A percentile compares a stretch with the other conserved stretches of the same genome.
Conservation (phyloP, 2,113 vertebrate genomes). For the Herpetotheres cachinnans region DNA sequence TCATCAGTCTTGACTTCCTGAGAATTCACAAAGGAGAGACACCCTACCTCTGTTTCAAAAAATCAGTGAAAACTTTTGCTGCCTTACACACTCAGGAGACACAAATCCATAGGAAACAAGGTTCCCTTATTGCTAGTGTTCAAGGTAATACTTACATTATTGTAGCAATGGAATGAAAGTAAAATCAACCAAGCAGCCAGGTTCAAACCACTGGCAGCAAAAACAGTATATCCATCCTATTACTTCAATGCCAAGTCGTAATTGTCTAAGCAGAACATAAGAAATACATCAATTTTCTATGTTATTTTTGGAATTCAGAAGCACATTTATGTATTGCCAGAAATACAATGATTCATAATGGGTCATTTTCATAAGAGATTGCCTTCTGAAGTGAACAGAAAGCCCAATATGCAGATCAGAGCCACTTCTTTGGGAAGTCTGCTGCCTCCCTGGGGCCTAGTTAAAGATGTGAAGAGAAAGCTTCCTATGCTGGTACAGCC, state of each 20-base stretch:
- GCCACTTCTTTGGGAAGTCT: too few relatives aligned
- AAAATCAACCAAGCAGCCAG: background rate
- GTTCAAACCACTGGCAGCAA: background rate
- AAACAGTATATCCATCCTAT: background rate
- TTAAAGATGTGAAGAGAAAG: too few relatives aligned
- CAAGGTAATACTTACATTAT: background rate
- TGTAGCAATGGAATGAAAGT: background rate
- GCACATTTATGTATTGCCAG: background rate
- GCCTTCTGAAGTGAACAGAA: too few relatives aligned
- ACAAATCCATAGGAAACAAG: background rate
- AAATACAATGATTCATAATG: background rate
- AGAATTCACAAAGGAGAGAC: background rate
- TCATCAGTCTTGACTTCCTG: background rate
- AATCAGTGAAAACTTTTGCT: background rate
- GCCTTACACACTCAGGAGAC: background rate
- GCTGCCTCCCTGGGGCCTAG: too few relatives aligned
- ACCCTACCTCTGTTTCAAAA: background rate
- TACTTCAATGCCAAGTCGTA: background rate
- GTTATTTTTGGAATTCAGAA: background rate
- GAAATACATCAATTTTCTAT: background rate
- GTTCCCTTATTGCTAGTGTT: background rate
- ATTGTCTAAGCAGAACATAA: background rate
- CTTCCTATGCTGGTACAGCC: too few relatives aligned
- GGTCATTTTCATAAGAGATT: too few relatives aligned
- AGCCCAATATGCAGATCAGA: too few relatives aligned